These are phyloP conservation scores for Galleria mellonella DNA, from an alignment of 1,140 invertebrate species.

Conservation along the genomic window DNA sequence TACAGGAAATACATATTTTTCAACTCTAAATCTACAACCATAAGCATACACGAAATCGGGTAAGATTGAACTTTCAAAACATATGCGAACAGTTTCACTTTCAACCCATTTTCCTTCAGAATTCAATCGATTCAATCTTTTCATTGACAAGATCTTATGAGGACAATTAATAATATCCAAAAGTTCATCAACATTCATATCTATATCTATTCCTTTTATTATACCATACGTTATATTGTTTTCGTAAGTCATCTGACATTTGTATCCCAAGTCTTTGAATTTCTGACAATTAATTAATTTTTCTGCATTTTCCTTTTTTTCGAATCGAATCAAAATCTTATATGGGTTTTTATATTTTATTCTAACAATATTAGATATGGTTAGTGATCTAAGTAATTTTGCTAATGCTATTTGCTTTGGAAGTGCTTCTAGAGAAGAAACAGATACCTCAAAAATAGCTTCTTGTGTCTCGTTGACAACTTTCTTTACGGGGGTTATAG, in stretches of 20 bases:
- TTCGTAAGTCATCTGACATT: slow-evolving; percentile 5
- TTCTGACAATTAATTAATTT: slow-evolving; percentile 8
- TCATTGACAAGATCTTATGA: background rate
- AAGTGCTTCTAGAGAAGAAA: slow-evolving; percentile 7
- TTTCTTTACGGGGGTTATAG: no score
- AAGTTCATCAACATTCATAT: slow-evolving; percentile 5
- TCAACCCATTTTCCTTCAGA: background rate
- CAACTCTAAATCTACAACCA: slow-evolving; percentile 12
- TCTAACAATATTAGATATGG: slow-evolving; percentile 10
- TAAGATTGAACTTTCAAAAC: background rate
- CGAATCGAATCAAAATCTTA: slow-evolving; percentile 12
- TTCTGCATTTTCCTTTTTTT: slow-evolving; percentile 9
- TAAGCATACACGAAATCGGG: background rate
- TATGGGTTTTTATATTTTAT: slow-evolving; percentile 24
- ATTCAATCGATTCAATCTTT: background rate
- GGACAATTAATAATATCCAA: background rate
- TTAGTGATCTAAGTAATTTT: slow-evolving; percentile 15
- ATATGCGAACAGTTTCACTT: background rate
- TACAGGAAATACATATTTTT: slow-evolving; percentile 14
- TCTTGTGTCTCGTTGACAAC: no score
- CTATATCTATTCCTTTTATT: slow-evolving; percentile 1
- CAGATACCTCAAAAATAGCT: background rate
- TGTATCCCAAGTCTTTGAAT: slow-evolving; percentile 7
- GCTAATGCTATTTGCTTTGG: slow-evolving; percentile 22
- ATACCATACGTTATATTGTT: slow-evolving; percentile 11